Evolutionary conservation across 2,797 vertebrate genomes (phyloP), one percentile per base, ranked within the genome.

Genomic region (Ptychadena robeensis): DNA sequence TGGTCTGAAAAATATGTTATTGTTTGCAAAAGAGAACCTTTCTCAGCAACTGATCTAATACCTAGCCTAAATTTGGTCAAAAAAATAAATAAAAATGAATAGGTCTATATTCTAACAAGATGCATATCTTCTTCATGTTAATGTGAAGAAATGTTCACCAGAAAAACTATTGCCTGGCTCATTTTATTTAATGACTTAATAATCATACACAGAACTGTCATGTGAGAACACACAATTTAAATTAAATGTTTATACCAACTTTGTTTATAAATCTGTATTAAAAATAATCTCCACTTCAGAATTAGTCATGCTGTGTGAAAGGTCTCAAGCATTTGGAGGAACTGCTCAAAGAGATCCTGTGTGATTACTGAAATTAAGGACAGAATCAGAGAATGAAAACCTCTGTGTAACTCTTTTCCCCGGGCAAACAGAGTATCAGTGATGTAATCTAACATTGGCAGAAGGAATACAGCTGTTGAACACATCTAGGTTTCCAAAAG

Each of bases 371-470:
- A 63, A 61, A 63, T 31, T 76, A 38, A 74, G 44, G 63, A 18
- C 34, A 48, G 57, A 38, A n/a, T 48, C 48, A 63, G 28, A 75
- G 65, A 82, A 76, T 70, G 65, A 77, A 61, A 77, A 28, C 28
- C 73, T 69, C 35, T 76, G 71, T 80, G 78, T 64, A 31, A 40
- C 53, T 85, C 18, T 80, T 80, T 79, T 80, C 25, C 18, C n/a
- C 61, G 53, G 69, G 76, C 37, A 73, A 73, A 44, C 64, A 80
- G 37, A 70, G 38, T 85, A 80, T 84, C 82, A 70, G 78, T 80
- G 78, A 81, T 80, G 65, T 85, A 70, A 85, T 85, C 78, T 85
- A 75, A 70, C 57, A 85, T 31, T 75, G 82, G 72, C 82, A 85
- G 82, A 85, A 69, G 72, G 70, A 59, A 65, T 64, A 69, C 82